Percentiles rank a stretch among this genome's conserved stretches.
phyloP scores from a whole-genome alignment of 2,797 vertebrate genomes.

The Morelia viridis region DNA sequence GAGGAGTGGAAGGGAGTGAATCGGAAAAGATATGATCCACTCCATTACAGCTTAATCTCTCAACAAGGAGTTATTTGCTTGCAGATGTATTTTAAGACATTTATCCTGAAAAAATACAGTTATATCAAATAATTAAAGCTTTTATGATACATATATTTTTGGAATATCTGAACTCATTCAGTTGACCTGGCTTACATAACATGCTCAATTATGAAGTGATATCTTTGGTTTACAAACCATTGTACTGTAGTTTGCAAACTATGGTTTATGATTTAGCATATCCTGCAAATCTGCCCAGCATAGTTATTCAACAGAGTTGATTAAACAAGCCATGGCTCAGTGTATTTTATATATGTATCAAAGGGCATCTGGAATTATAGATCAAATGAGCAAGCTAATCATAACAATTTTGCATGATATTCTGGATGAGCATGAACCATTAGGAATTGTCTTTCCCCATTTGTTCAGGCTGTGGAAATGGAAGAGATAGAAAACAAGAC shows the following conservation, averaged over 20 bases:
- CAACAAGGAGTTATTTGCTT: not conserved
- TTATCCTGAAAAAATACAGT: not conserved
- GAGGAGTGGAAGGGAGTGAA: not conserved
- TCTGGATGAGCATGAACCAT: not conserved
- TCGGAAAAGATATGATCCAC: not conserved
- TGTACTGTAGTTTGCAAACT: not conserved
- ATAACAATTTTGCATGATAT: not conserved
- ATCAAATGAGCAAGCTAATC: not conserved
- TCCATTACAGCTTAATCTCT: not conserved
- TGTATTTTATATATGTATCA: not conserved
- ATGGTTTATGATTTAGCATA: not conserved
- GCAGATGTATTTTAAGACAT: not conserved
- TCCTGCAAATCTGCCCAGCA: not conserved
- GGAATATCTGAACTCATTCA: not conserved
- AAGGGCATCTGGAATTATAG: not conserved
- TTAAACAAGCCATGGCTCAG: not conserved
- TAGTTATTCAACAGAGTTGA: not conserved
- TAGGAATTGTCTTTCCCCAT: not conserved
- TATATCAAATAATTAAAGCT: not conserved
- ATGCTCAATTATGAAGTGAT: not conserved
- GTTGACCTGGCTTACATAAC: not conserved
- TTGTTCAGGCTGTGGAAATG: not conserved
- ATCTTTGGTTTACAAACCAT: not conserved
- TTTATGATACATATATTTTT: not conserved
- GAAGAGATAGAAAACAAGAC: not conserved